These are phyloP conservation scores for Aphis craccivora DNA, from an alignment of 1,140 invertebrate species.

Conservation along the genomic window DNA sequence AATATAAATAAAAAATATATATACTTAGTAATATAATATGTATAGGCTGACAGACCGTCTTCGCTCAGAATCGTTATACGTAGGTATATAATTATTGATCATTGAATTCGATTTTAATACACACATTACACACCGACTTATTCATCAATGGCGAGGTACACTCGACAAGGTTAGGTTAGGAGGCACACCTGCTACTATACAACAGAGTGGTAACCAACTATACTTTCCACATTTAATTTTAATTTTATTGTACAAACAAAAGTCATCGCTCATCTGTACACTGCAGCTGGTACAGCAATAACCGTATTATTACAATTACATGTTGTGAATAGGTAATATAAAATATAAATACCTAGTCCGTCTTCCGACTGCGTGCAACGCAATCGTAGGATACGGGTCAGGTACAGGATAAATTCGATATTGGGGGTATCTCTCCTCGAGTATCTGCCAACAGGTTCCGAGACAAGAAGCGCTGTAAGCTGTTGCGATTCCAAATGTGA, in stretches of 20 bases:
- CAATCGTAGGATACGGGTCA: slow-evolving; percentile 76
- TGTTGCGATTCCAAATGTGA: slow-evolving; percentile 69
- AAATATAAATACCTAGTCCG: slow-evolving; percentile 68
- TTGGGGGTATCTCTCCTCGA: slow-evolving; percentile 73
- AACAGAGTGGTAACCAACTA: neutral
- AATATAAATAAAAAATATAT: neutral
- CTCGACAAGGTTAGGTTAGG: neutral
- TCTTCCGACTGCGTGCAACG: slow-evolving; percentile 69
- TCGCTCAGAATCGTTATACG: neutral
- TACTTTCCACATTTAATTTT: neutral
- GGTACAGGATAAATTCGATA: slow-evolving; percentile 66
- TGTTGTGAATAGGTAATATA: neutral
- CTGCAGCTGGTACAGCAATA: neutral
- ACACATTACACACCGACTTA: neutral
- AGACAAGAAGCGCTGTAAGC: slow-evolving; percentile 72
- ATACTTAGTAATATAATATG: neutral
- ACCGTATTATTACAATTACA: neutral
- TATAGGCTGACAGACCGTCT: too few species aligned
- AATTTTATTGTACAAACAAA: neutral
- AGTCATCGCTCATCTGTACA: neutral
- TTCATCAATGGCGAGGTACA: neutral
- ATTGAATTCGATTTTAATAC: neutral
- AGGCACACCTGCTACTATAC: neutral
- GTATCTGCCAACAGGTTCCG: slow-evolving; percentile 75
- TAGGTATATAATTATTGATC: neutral